Base-by-base conservation (phyloP, 64 coral and sea anemone genomes). In the Hydrozoanthus tunicans region DNA sequence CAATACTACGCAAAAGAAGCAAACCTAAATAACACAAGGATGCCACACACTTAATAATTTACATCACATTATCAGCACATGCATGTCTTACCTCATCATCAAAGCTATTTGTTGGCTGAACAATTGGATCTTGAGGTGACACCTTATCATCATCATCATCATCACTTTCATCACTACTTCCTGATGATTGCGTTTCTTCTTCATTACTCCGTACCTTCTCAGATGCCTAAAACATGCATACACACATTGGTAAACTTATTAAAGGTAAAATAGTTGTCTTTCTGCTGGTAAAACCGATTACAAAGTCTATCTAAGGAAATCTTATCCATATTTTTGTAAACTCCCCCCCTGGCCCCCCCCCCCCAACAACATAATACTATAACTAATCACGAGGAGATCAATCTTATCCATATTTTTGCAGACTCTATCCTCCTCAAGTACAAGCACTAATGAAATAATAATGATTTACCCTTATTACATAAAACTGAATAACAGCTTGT, bases 51-150 rank as follows among this genome's bases (percentile, higher is more conserved):
- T 43, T 43, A 43, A 43, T 43, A 43, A 2, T 43, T 43, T 0
- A 43, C 32, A 2, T 43, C 32, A 43, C 32, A 73, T 51, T 76
- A 76, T 76, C 25, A 76, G 4, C 1, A 64, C 17, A 13, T 53
- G 32, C 5, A 64, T 15, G 27, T 53, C 80, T 82, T 51, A 82
- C 80, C 7, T 82, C 80, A 53, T 82, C 80, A 6, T 82, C 60
- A 53, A 64, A 32, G 26, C 51, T 20, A 63, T 51, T 63, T 51
- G 60, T 43, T 9, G 55, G 20, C 4, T 80, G 20, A 80, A 56
- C 51, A 24, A 24, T 15, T 32, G 59, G 60, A 25, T 64, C 74
- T 57, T 59, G n/a, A 73, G 59, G 68, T 60, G 68, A 74, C 17
- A 14, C 56, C 11, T 27, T 81, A 24, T 11, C 58, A 80, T 80